Base-by-base conservation (phyloP, 2,797 vertebrate genomes). In the Atherinosoma microstoma region DNA sequence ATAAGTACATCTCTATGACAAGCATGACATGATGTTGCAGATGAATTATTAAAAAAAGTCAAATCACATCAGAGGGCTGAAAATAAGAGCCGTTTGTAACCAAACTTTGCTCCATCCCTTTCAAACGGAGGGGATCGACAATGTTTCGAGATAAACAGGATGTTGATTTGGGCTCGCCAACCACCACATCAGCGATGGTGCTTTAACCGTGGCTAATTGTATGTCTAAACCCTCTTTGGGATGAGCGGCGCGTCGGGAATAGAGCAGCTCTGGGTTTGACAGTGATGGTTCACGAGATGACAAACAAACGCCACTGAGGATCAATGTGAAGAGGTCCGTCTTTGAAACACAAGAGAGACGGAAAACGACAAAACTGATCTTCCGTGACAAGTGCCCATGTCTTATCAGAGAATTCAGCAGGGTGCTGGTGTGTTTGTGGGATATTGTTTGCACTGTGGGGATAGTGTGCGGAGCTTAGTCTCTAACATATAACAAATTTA, bases 261-360 rank as follows among this genome's bases (percentile, higher is more conserved):
- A 84, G 67, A 82, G 84, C 73, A 62, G 79, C 84, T 59, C 65
- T 1, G 76, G 68, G 63, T 84, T 76, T 92, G 92, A 93, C 91
- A 92, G 91, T 90, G 89, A 92, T 69, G 90, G 76, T 87, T 91
- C 86, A 77, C 3, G 78, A 85, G 82, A 90, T 91, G 91, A 93
- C 92, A 93, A 93, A 92, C 88, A 91, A 91, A 91, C 57, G 90
- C 90, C 91, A 88, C 86, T 67, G 88, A 92, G 91, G 91, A 92
- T 93, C 88, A 88, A 72, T 80, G 89, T 81, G 90, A 88, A 70
- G 88, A 84, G 90, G 91, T 88, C 90, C 89, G 1, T 90, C 90
- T 75, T 58, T 60, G 69, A 84, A 87, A 80, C 83, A 79, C 88
- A 18, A 60, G 80, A 87, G 88, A 82, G 85, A 82, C 53, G 59